Conservation (phyloP, 2,888 invertebrate species). For the Drymonia ruficornis region DNA sequence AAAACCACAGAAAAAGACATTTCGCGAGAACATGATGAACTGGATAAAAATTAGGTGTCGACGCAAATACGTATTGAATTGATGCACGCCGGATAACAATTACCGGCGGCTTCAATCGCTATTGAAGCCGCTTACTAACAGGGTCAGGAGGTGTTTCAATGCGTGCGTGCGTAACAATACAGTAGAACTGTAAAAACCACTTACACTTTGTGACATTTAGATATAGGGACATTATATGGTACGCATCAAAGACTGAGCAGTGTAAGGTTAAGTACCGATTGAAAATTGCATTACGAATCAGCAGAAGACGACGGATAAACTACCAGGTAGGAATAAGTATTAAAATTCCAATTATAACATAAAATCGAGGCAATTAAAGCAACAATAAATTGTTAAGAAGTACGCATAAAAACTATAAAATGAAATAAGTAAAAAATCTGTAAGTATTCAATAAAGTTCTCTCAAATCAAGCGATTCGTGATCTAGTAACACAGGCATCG, state of each 20-base stretch:
- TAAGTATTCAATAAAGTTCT: slow-evolving; percentile 1
- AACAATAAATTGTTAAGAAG: not conserved
- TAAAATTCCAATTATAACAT: not conserved
- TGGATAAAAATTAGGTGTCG: not conserved
- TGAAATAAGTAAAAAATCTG: not conserved
- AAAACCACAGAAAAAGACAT: no score
- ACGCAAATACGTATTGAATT: not conserved
- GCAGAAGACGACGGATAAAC: no score
- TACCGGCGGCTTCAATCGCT: not conserved
- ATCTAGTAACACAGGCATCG: slow-evolving; percentile 5
- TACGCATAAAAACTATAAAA: slow-evolving; percentile 5
- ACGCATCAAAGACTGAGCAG: no score
- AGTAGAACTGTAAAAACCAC: not conserved
- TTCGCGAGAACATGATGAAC: no score
- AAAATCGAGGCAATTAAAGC: not conserved
- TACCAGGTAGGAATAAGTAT: no score
- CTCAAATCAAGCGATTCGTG: not conserved
- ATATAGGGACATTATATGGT: not conserved
- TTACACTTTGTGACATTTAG: not conserved
- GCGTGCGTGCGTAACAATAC: not conserved
- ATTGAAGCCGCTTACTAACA: not conserved
- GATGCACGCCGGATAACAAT: not conserved
- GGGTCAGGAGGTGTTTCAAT: not conserved
- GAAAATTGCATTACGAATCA: no score
- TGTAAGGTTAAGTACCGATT: no score